Evolutionary conservation across 2,888 invertebrate genomes (phyloP).

Genomic region (Lepidonotus clava): DNA sequence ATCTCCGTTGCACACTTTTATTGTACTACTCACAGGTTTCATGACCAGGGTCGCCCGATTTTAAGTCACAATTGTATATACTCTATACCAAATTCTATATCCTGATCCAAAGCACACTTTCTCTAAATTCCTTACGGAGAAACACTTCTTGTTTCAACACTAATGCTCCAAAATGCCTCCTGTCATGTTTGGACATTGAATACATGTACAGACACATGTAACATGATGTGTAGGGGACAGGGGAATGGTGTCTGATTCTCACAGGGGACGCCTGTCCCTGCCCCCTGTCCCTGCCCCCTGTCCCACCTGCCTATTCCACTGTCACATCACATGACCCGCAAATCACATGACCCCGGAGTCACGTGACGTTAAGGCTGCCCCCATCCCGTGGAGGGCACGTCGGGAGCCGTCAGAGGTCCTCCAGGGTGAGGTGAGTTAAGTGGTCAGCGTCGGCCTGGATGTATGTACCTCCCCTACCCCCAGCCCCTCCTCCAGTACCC

Average conservation of each 20-base stretch:
- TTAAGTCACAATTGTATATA: too few species aligned
- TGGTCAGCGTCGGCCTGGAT: slow-evolving; percentile 18
- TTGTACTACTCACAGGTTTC: too few species aligned
- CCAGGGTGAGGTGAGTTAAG: neutral
- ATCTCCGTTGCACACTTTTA: too few species aligned
- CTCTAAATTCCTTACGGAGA: too few species aligned
- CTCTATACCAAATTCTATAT: too few species aligned
- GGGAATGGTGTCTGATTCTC: neutral
- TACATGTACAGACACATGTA: neutral
- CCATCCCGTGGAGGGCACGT: neutral
- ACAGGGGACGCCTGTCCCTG: neutral
- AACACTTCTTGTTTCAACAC: too few species aligned
- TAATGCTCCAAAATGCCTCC: too few species aligned
- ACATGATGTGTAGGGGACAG: neutral
- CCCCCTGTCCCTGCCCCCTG: neutral
- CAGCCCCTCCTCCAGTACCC: neutral
- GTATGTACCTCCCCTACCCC: neutral
- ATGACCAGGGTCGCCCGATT: too few species aligned
- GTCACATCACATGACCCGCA: neutral
- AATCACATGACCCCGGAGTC: neutral
- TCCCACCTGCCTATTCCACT: neutral
- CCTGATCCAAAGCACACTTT: too few species aligned
- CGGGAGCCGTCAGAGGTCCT: slow-evolving; percentile 14
- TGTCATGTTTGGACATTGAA: neutral
- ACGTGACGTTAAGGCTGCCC: slow-evolving; percentile 22